Percentiles rank a stretch among this genome's conserved stretches.
These are phyloP conservation scores for Palythoa heliodiscus DNA, from an alignment of 92 coral and sea anemone species.

Conservation along the genomic window DNA sequence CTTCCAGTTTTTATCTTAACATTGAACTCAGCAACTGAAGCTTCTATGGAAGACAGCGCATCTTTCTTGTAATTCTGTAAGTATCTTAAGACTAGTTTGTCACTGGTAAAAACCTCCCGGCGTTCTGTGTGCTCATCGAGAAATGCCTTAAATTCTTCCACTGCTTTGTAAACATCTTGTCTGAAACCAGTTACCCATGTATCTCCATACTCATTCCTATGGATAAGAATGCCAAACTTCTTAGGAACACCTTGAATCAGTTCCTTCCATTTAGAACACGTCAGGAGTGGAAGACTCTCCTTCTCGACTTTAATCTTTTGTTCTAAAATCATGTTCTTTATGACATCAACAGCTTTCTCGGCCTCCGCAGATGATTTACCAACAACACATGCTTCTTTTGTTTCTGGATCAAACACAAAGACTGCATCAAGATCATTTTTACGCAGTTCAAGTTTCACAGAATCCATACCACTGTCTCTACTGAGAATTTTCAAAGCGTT, in stretches of 20 bases:
- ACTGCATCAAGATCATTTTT: slow-evolving; percentile 58
- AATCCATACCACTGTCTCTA: slow-evolving; percentile 54
- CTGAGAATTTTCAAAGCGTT: slow-evolving; percentile 60
- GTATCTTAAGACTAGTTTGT: slow-evolving; percentile 58
- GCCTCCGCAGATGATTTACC: slow-evolving; percentile 62
- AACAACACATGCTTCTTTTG: slow-evolving; percentile 32
- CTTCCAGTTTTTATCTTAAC: slow-evolving; percentile 57
- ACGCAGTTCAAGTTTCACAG: slow-evolving; percentile 52
- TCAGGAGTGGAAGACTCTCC: slow-evolving; percentile 40
- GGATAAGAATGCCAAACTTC: slow-evolving; percentile 40
- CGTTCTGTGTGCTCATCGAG: slow-evolving; percentile 59
- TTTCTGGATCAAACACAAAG: slow-evolving; percentile 58
- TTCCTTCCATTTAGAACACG: slow-evolving; percentile 53
- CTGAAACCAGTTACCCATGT: slow-evolving; percentile 70
- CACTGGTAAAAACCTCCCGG: slow-evolving; percentile 48
- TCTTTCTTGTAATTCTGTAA: slow-evolving; percentile 58
- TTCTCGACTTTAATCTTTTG: slow-evolving; percentile 60
- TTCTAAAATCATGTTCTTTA: slow-evolving; percentile 52
- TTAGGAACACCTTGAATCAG: slow-evolving; percentile 48
- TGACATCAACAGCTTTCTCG: slow-evolving; percentile 54
- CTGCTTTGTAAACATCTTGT: slow-evolving; percentile 56
- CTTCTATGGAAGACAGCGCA: slow-evolving; percentile 55
- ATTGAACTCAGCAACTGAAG: slow-evolving; percentile 41
- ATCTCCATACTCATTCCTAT: slow-evolving; percentile 57
- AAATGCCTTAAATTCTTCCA: slow-evolving; percentile 52